These are phyloP conservation scores for Chiloscyllium plagiosum DNA, from an alignment of 2,113 vertebrate species.

Conservation along the genomic window DNA sequence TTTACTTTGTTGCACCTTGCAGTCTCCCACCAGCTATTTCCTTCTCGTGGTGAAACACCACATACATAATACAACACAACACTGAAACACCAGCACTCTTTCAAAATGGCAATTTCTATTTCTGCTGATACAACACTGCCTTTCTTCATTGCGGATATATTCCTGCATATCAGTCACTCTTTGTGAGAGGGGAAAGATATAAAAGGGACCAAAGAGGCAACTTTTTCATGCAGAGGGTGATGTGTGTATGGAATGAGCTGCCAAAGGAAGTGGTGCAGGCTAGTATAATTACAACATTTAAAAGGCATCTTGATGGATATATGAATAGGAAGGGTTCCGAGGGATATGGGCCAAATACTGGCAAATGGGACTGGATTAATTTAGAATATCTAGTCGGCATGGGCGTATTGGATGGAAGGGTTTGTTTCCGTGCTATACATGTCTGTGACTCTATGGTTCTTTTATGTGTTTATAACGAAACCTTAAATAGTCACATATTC, in stretches of 20 bases:
- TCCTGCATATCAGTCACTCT: not conserved
- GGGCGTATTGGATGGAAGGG: too few species aligned
- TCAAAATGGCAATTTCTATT: not conserved
- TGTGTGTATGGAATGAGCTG: too few species aligned
- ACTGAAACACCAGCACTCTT: not conserved
- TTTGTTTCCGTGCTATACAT: not conserved
- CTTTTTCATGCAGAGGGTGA: too few species aligned
- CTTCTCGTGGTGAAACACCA: not conserved
- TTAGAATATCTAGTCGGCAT: too few species aligned
- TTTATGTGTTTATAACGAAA: not conserved
- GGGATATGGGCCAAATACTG: too few species aligned
- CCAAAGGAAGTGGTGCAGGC: too few species aligned
- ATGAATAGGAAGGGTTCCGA: too few species aligned
- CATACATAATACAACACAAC: not conserved
- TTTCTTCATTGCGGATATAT: not conserved
- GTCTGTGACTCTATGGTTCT: not conserved
- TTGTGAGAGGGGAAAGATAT: too few species aligned
- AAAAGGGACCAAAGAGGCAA: too few species aligned
- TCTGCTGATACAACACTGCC: not conserved
- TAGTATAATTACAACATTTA: too few species aligned
- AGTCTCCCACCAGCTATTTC: not conserved
- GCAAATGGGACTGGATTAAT: too few species aligned
- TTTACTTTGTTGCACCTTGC: not conserved
- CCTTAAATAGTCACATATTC: not conserved
- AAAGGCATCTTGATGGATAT: too few species aligned